phyloP scores from a whole-genome alignment of 2,113 vertebrate species.

The Stomatorhinus ivindoensis region DNA sequence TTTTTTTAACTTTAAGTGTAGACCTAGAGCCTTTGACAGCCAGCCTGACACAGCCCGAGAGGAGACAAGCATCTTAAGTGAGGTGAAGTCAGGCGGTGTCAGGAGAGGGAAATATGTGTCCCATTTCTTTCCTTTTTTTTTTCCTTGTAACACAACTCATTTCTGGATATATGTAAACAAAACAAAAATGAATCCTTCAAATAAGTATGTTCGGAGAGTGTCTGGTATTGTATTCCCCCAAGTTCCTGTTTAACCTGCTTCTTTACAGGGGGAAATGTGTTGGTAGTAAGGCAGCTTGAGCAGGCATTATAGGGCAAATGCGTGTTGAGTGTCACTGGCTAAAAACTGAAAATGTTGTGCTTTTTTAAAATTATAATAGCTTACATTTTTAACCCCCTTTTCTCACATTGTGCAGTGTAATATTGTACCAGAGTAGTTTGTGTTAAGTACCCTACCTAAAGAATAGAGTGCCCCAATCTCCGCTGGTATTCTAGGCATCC shows the following conservation, averaged over 20 bases:
- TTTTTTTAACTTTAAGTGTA: conserved; percentile 4
- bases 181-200: not conserved
- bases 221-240: not conserved
- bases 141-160: not conserved
- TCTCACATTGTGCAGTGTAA: not conserved
- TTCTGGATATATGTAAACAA: conserved; percentile 3
- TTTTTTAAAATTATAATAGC: not conserved
- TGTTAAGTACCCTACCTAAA: not conserved
- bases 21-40: conserved; percentile 4
- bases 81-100: not conserved
- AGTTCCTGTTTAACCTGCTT: not conserved
- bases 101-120: not conserved
- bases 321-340: not conserved
- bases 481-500: not conserved
- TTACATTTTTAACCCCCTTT: not conserved
- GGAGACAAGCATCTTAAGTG: not conserved
- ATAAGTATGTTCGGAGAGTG: not conserved
- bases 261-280: too few relatives aligned
- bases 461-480: not conserved
- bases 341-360: not conserved
- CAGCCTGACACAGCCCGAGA: not conserved
- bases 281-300: not conserved
- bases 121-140: not conserved
- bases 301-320: not conserved
- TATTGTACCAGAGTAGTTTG: not conserved